Evolutionary conservation across 53 echinoderm and acorn worm genomes (phyloP).

Genomic region (Holothuria scabra): DNA sequence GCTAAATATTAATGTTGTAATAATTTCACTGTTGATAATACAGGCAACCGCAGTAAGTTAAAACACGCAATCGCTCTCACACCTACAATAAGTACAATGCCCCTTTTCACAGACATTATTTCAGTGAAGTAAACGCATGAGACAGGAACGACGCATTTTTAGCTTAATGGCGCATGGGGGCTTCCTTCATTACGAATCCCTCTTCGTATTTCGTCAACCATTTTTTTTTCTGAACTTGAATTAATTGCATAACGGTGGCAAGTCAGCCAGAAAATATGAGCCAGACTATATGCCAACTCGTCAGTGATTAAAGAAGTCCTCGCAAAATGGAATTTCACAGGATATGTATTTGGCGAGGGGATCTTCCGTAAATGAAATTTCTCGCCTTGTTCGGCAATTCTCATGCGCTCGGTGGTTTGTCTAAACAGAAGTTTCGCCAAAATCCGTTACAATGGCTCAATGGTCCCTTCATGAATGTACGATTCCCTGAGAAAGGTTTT

Average conservation of each 20-base stretch:
- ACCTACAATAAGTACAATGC: too few relatives aligned
- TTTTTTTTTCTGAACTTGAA: conserved; percentile 30
- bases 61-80: too few relatives aligned
- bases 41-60: too few relatives aligned
- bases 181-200: too few relatives aligned
- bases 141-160: too few relatives aligned
- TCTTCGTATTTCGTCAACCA: not conserved
- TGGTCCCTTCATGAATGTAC: too few relatives aligned
- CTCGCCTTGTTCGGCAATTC: conserved; percentile 47
- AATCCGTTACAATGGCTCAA: conserved; percentile 36
- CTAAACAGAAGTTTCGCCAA: conserved; percentile 41
- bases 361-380: conserved; percentile 48
- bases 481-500: too few relatives aligned
- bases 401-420: conserved; percentile 27
- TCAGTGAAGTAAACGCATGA: too few relatives aligned
- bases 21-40: too few relatives aligned
- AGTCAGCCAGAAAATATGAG: conserved; percentile 37
- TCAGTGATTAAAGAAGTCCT: conserved; percentile 46
- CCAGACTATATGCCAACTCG: conserved; percentile 38
- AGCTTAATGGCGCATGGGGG: too few relatives aligned
- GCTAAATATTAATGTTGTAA: too few relatives aligned
- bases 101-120: too few relatives aligned
- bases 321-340: conserved; percentile 47
- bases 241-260: conserved; percentile 46
- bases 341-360: conserved; percentile 38